Conservation (phyloP, 1,140 invertebrate genomes). For the Hylaeus anthracinus region DNA sequence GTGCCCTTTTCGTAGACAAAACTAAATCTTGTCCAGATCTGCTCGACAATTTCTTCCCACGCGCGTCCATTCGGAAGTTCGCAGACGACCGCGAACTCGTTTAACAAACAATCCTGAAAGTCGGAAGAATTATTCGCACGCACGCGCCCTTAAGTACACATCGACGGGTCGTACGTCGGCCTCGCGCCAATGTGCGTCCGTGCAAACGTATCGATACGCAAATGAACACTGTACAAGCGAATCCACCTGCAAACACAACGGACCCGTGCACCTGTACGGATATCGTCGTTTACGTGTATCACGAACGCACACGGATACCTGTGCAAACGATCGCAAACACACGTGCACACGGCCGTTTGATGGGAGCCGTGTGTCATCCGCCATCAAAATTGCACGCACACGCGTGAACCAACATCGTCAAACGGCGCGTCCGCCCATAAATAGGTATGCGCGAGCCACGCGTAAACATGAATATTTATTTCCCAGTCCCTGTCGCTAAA, state of each 20-base stretch:
- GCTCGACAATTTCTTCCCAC: no score
- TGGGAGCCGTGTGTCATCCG: not conserved
- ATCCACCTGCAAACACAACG: not conserved
- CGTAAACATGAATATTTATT: slow-evolving; percentile 69
- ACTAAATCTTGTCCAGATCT: no score
- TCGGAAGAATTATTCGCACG: slow-evolving; percentile 24
- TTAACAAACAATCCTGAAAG: not conserved
- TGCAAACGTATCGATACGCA: slow-evolving; percentile 50
- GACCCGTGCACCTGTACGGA: not conserved
- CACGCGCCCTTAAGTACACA: not conserved
- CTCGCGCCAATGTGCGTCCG: slow-evolving; percentile 2
- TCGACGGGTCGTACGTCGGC: not conserved
- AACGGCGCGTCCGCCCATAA: slow-evolving; percentile 2
- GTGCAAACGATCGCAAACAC: not conserved
- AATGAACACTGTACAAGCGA: slow-evolving; percentile 37
- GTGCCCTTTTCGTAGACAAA: no score
- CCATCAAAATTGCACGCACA: slow-evolving; percentile 11
- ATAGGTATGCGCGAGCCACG: slow-evolving; percentile 10
- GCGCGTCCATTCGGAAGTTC: no score
- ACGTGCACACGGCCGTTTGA: not conserved
- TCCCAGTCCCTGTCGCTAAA: slow-evolving; percentile 55
- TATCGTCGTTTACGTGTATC: not conserved
- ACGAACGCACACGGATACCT: not conserved
- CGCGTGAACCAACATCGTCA: not conserved
- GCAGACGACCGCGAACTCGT: not conserved